These are phyloP conservation scores for Bungarus multicinctus DNA, from an alignment of 2,113 vertebrate genomes.

Conservation along the genomic window DNA sequence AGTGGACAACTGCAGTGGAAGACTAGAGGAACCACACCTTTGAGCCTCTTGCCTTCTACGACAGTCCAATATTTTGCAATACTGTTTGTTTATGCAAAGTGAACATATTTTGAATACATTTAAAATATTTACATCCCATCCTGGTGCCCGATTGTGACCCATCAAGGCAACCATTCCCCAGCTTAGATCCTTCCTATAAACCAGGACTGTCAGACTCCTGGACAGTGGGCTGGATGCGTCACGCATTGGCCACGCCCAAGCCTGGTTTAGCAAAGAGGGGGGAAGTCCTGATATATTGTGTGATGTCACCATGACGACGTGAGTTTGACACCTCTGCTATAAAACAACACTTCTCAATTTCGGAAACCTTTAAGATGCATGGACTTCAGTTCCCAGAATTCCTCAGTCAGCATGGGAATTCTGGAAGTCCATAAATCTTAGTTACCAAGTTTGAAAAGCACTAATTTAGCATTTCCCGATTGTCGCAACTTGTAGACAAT, in stretches of 20 bases:
- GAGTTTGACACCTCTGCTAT: no score
- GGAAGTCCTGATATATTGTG: no score
- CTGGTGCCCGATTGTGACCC: background rate
- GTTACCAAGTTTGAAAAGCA: background rate
- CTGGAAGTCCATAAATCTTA: background rate
- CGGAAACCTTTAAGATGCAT: background rate
- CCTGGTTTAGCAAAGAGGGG: no score
- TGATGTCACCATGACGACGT: no score
- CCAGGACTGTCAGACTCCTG: background rate
- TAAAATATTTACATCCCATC: background rate
- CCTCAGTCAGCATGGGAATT: background rate
- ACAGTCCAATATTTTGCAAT: background rate
- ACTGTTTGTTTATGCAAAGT: background rate
- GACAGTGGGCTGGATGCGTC: no score
- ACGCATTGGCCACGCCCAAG: no score
- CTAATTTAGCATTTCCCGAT: background rate
- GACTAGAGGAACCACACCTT: background rate
- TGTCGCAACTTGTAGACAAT: background rate
- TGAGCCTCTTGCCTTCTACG: background rate
- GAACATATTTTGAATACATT: background rate
- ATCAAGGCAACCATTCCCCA: background rate
- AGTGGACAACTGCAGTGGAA: background rate
- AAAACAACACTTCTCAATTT: background rate
- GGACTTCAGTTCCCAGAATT: background rate
- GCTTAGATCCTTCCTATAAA: background rate